These are phyloP conservation scores for Heliconius cydno DNA, from an alignment of 2,888 invertebrate species.

Conservation along the genomic window DNA sequence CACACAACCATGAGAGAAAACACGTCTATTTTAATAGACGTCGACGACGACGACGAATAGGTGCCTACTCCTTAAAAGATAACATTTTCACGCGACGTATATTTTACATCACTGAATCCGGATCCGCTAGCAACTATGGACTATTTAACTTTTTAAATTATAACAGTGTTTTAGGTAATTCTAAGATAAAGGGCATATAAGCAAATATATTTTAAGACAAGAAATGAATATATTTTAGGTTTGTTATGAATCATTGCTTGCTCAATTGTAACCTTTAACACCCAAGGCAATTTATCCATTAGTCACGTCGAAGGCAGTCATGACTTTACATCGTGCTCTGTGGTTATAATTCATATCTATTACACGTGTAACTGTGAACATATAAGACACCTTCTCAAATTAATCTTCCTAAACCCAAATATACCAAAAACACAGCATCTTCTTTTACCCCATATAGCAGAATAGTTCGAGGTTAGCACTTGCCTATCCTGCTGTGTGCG, in stretches of 20 bases:
- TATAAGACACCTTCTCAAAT: not conserved
- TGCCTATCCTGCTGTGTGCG: too few relatives aligned
- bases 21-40: too few relatives aligned
- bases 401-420: not conserved
- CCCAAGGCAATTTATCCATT: slow-evolving; percentile 26
- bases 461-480: too few relatives aligned
- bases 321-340: slow-evolving; percentile 17
- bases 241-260: slow-evolving; percentile 32
- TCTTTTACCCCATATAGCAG: not conserved
- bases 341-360: slow-evolving; percentile 4
- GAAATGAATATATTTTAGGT: not conserved
- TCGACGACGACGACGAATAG: too few relatives aligned
- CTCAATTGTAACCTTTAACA: slow-evolving; percentile 37
- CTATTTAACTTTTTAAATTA: too few relatives aligned
- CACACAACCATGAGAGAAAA: too few relatives aligned
- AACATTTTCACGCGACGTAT: not conserved
- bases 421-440: not conserved
- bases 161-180: not conserved
- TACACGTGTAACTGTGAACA: slow-evolving; percentile 2
- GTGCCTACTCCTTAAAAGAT: too few relatives aligned
- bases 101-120: too few relatives aligned
- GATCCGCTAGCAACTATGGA: too few relatives aligned
- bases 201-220: not conserved
- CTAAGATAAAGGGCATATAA: not conserved
- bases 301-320: slow-evolving; percentile 33